These are phyloP conservation scores for Seira ritae DNA, from an alignment of 2,888 invertebrate species.

Conservation along the genomic window DNA sequence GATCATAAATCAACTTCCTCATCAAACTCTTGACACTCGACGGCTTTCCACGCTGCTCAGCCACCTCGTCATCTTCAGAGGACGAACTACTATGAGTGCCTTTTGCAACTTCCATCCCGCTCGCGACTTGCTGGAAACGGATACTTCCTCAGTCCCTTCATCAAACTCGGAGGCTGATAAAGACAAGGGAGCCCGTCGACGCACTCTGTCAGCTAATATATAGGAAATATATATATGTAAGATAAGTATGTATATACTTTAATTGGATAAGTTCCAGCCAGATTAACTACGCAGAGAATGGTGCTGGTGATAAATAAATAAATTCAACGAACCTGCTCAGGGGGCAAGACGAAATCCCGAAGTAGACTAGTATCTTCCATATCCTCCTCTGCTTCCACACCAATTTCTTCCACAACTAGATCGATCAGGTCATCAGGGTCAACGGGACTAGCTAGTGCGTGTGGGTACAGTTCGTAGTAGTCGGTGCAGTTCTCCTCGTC, in stretches of 20 bases:
- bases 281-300: too few species aligned
- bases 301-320: conserved; percentile 22
- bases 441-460: not conserved
- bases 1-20: conserved; percentile 2
- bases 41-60: not conserved
- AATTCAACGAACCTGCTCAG: conserved; percentile 54
- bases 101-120: not conserved
- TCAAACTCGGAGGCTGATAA: conserved; percentile 40
- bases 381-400: conserved; percentile 51
- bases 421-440: conserved; percentile 3
- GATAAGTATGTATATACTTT: not conserved
- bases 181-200: conserved; percentile 37
- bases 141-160: conserved; percentile 19
- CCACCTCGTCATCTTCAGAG: not conserved
- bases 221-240: not conserved
- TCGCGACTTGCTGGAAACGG: not conserved
- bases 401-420: conserved; percentile 65
- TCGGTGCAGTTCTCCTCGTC: conserved; percentile 34
- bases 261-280: too few species aligned
- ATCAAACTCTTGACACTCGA: not conserved
- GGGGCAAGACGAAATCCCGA: conserved; percentile 45
- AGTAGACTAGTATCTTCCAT: conserved; percentile 13
- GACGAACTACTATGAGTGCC: not conserved
- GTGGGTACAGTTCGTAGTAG: conserved; percentile 22
- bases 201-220: not conserved